Evolutionary conservation across 2,888 invertebrate genomes (phyloP).

Genomic region (Apocheima hispidaria): DNA sequence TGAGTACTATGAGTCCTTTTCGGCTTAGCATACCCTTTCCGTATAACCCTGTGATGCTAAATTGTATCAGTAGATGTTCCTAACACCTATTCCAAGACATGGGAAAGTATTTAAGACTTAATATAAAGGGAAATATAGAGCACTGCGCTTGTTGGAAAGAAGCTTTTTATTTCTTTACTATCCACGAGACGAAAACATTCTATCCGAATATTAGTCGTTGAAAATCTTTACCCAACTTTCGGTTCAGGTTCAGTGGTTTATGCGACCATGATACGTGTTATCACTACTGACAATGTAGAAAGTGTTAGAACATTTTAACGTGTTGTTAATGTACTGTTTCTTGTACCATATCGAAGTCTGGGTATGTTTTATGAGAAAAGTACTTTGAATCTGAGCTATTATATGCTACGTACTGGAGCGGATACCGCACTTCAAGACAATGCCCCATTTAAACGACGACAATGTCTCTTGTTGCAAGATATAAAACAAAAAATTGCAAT

Average conservation of each 20-base stretch:
- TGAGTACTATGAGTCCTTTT: too few relatives aligned
- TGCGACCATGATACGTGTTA: slow-evolving; percentile 49
- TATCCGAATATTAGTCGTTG: slow-evolving; percentile 6
- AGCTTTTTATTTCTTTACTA: slow-evolving; percentile 6
- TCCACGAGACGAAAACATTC: slow-evolving; percentile 9
- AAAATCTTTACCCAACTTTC: slow-evolving; percentile 13
- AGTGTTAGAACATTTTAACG: slow-evolving; percentile 1
- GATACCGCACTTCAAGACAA: too few relatives aligned
- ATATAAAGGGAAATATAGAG: slow-evolving; percentile 13
- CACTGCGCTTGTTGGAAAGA: slow-evolving; percentile 9
- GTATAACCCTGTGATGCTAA: slow-evolving; percentile 2
- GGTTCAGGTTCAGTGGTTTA: slow-evolving; percentile 46
- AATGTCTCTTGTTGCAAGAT: too few relatives aligned
- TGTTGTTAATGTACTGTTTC: slow-evolving; percentile 4
- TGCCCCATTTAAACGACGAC: too few relatives aligned
- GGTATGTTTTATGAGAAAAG: slow-evolving; percentile 1
- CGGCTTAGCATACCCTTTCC: too few relatives aligned
- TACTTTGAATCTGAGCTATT: too few relatives aligned
- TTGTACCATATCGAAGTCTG: neutral
- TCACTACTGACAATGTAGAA: slow-evolving; percentile 25
- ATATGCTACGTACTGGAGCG: too few relatives aligned
- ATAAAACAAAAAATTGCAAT: too few relatives aligned
- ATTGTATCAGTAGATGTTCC: too few relatives aligned
- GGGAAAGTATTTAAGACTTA: neutral
- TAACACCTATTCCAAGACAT: neutral